phyloP scores from a whole-genome alignment of 2,797 vertebrate genomes.

The Microchirus variegatus region DNA sequence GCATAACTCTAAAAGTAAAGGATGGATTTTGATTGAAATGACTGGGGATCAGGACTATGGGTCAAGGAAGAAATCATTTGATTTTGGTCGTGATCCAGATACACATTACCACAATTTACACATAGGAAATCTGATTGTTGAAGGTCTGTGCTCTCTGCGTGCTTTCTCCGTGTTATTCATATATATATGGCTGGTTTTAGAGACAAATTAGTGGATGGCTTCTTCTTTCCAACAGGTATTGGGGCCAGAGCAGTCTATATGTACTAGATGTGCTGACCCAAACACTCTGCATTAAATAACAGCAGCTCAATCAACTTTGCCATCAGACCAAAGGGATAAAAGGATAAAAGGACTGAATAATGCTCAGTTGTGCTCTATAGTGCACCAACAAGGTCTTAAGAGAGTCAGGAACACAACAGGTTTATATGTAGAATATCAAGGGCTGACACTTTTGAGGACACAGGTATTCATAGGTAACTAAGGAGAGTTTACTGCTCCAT shows the following conservation, averaged over 20 bases:
- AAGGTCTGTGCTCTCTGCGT: too few species aligned
- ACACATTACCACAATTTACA: too few species aligned
- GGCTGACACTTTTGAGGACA: background rate
- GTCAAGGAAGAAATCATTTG: too few species aligned
- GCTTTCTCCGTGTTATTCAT: too few species aligned
- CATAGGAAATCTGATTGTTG: too few species aligned
- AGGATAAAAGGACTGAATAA: too few species aligned
- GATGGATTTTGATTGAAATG: background rate
- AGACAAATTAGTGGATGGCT: too few species aligned
- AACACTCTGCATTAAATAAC: background rate
- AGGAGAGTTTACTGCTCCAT: background rate
- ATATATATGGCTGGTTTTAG: too few species aligned
- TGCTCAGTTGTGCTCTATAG: background rate
- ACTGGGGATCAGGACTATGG: background rate
- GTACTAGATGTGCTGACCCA: background rate
- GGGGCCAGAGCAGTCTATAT: background rate
- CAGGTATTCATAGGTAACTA: background rate
- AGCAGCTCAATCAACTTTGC: background rate
- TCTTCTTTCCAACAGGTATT: background rate
- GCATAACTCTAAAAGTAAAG: background rate
- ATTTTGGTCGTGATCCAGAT: too few species aligned
- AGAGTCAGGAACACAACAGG: conserved; percentile 33
- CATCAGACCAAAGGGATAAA: background rate
- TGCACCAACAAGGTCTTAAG: background rate
- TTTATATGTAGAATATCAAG: conserved; percentile 7